A percentile compares a stretch with the other conserved stretches of the same genome.
These are phyloP conservation scores for Solenopsis invicta DNA, from an alignment of 1,140 invertebrate species.

Conservation along the genomic window DNA sequence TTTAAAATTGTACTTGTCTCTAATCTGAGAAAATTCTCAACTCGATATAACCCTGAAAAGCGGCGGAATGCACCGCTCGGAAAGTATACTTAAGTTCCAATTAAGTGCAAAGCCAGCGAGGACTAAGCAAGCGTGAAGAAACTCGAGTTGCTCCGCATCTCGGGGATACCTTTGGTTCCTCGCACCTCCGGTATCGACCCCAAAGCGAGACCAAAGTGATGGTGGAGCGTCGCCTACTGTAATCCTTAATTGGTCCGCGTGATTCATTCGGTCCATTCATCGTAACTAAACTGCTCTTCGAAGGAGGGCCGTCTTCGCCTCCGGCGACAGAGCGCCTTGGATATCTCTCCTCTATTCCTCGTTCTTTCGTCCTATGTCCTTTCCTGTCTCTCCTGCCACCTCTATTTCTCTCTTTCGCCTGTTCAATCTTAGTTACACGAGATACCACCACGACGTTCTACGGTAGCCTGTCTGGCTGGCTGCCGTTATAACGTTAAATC, in stretches of 20 bases:
- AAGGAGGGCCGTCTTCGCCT: slow-evolving; percentile 74
- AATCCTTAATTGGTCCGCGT: slow-evolving; percentile 86
- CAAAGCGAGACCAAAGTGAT: slow-evolving; percentile 8
- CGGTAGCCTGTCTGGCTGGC: slow-evolving; percentile 77
- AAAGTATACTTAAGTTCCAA: slow-evolving; percentile 74
- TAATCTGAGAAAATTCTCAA: neutral
- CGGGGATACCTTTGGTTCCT: slow-evolving; percentile 35
- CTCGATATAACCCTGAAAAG: slow-evolving; percentile 32
- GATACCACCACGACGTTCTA: slow-evolving; percentile 73
- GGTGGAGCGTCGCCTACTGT: slow-evolving; percentile 66
- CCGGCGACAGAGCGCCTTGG: slow-evolving; percentile 74
- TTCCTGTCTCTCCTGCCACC: slow-evolving; percentile 36
- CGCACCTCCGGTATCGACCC: slow-evolving; percentile 29
- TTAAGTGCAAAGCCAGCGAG: slow-evolving; percentile 66
- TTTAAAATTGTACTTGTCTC: slow-evolving; percentile 17
- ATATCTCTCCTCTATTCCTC: slow-evolving; percentile 45
- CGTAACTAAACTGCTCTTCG: slow-evolving; percentile 77
- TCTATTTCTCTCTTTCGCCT: slow-evolving; percentile 27
- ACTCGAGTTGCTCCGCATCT: slow-evolving; percentile 22
- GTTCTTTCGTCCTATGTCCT: slow-evolving; percentile 7
- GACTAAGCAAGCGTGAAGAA: slow-evolving; percentile 72
- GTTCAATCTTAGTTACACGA: slow-evolving; percentile 62
- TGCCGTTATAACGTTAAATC: slow-evolving; percentile 82
- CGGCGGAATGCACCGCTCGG: slow-evolving; percentile 14
- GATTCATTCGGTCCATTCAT: slow-evolving; percentile 85